Base-by-base conservation (phyloP, 2,888 invertebrate genomes). In the Drosophila merina region DNA sequence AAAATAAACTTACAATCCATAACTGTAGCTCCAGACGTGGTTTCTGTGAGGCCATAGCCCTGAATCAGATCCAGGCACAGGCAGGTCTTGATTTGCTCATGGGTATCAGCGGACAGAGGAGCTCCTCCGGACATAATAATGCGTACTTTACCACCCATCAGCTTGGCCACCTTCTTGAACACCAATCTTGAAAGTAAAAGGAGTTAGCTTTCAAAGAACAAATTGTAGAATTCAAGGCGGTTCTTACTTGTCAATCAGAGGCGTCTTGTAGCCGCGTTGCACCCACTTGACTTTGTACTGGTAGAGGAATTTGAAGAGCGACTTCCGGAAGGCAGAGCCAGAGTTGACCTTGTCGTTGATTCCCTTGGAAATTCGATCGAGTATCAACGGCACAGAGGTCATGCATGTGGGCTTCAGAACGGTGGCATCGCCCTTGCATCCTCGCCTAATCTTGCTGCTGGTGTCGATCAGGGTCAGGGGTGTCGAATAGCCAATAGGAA, bases 1-100 rank as follows among this genome's bases (percentile, higher is more conserved):
- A 6, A n/a, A 36, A 0, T 2, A 3, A 3, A 93, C 93, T 92
- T 91, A 95, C 95, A 92, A 91, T 96, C 95, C 95, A 96, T 96
- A 57, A 96, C 96, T 68, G 96, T 95, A 55, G 98, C 98, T 88
- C 97, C 97, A 0, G 98, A 98, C 77, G 97, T 96, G 12, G 99
- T 98, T 94, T 99, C 99, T 0, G 99, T 99, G 71, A 99, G 94
- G 1, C 99, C 99, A 92, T 99, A 99, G 54, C 99, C 99, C 90
- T 97, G 97, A 64, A 96, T 94, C 45, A 99, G 95, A 71, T 95
- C 95, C 71, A 96, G 95, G 91, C 98, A 98, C 74, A 99, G 94
- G 90, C 98, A 98, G 69, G 96, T 94, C 91, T 96, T 95, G 85
- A 97, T 96, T 93, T 98, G 98, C 90, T 96, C 95, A 91, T 99